Evolutionary conservation across 2,113 vertebrate genomes (phyloP).

Genomic region (Cottus gobio): DNA sequence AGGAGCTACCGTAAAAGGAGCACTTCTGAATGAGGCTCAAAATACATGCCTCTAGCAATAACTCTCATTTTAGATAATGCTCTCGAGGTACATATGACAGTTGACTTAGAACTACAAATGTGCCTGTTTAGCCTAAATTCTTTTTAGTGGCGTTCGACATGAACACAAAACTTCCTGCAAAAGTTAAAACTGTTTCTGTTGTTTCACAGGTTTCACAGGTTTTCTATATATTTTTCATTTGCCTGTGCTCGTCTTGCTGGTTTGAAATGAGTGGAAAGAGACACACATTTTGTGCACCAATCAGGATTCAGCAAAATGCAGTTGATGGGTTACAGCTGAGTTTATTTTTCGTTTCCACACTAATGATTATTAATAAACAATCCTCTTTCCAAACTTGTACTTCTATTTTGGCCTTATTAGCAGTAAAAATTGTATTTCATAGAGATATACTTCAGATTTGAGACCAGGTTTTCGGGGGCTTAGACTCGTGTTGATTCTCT

Average conservation of each 20-base stretch:
- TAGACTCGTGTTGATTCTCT: neutral
- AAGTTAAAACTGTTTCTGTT: neutral
- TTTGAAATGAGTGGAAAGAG: neutral
- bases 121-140: neutral
- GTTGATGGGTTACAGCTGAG: neutral
- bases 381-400: neutral
- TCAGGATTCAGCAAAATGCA: neutral
- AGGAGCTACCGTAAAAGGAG: conserved; percentile 47
- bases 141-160: neutral
- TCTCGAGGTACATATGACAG: neutral
- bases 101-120: neutral
- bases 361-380: neutral
- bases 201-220: neutral
- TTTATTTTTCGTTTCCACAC: neutral
- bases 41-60: conserved; percentile 15
- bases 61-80: neutral
- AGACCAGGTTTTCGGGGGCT: neutral
- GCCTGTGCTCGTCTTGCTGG: neutral
- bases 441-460: neutral
- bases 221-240: neutral
- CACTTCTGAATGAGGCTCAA: conserved; percentile 6
- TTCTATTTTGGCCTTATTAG: neutral
- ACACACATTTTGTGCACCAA: neutral
- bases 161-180: neutral
- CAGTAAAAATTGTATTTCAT: neutral